A percentile compares a stretch with the other conserved stretches of the same genome.
These are phyloP conservation scores for Argyra leucocephala DNA, from an alignment of 2,888 invertebrate species.

Conservation along the genomic window DNA sequence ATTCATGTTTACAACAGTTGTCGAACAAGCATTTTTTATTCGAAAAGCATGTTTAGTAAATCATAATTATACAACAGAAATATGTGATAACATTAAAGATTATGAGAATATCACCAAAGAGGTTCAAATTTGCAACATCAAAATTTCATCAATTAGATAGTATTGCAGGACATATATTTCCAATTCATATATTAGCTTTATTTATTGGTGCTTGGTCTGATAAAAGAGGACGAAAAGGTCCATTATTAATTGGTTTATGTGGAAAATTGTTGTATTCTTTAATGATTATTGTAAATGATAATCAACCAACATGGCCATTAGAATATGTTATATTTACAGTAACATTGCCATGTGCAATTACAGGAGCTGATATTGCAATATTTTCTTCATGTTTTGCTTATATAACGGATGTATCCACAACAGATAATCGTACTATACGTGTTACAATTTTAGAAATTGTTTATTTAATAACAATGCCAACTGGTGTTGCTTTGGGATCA, in stretches of 20 bases:
- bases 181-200: constrained; percentile 64
- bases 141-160: constrained; percentile 70
- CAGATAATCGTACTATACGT: constrained; percentile 61
- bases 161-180: constrained; percentile 62
- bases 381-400: constrained; percentile 73
- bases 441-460: constrained; percentile 74
- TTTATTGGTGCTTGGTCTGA: constrained; percentile 78
- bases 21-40: constrained; percentile 70
- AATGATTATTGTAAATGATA: constrained; percentile 63
- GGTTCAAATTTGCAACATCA: constrained; percentile 68
- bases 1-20: constrained; percentile 68
- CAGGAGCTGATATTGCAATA: constrained; percentile 70
- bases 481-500: constrained; percentile 63
- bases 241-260: constrained; percentile 59
- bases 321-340: constrained; percentile 67
- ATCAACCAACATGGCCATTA: constrained; percentile 56
- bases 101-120: constrained; percentile 52
- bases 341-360: constrained; percentile 63
- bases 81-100: constrained; percentile 55
- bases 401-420: constrained; percentile 64
- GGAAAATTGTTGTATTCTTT: constrained; percentile 67
- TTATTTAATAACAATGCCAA: constrained; percentile 73
- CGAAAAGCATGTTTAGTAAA: constrained; percentile 68
- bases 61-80: constrained; percentile 56
- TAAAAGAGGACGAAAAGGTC: constrained; percentile 63